These are phyloP conservation scores for Astyanax mexicanus DNA, from an alignment of 2,797 vertebrate genomes.

Conservation along the genomic window DNA sequence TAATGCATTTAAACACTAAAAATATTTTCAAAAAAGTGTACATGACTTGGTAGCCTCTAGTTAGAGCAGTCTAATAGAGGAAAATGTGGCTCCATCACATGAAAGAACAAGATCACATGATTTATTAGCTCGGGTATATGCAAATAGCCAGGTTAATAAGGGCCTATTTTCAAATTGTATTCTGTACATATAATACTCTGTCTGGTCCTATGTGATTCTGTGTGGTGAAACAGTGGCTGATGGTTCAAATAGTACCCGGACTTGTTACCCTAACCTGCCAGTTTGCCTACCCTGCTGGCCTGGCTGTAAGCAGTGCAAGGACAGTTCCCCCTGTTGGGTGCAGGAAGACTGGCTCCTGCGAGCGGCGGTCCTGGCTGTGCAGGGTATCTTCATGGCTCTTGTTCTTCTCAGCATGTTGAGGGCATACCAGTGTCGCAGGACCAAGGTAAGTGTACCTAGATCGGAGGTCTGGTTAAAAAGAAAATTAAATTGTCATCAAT, in stretches of 20 bases:
- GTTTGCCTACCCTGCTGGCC: conserved; percentile 86
- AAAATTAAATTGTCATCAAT: too few species aligned
- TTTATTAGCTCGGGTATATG: too few species aligned
- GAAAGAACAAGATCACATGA: too few species aligned
- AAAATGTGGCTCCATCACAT: too few species aligned
- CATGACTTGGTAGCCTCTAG: too few species aligned
- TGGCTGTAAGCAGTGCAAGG: conserved; percentile 85
- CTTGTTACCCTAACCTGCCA: conserved; percentile 74
- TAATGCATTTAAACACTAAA: too few species aligned
- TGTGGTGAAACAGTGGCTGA: conserved; percentile 28
- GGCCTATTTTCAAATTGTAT: too few species aligned
- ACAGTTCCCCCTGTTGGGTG: conserved; percentile 84
- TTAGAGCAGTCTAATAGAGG: too few species aligned
- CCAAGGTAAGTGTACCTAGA: conserved; percentile 77
- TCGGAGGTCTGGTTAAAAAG: background rate
- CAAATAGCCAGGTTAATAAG: too few species aligned
- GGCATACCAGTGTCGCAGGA: conserved; percentile 85
- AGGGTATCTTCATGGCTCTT: conserved; percentile 89
- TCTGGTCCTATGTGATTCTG: background rate
- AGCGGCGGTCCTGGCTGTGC: conserved; percentile 79
- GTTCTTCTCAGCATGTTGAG: conserved; percentile 92
- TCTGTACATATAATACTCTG: background rate
- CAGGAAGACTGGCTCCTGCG: conserved; percentile 84
- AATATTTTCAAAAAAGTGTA: too few species aligned
- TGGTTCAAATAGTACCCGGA: conserved; percentile 20